Evolutionary conservation across 2,797 vertebrate species (phyloP).

Genomic region (Eulemur albifrons): DNA sequence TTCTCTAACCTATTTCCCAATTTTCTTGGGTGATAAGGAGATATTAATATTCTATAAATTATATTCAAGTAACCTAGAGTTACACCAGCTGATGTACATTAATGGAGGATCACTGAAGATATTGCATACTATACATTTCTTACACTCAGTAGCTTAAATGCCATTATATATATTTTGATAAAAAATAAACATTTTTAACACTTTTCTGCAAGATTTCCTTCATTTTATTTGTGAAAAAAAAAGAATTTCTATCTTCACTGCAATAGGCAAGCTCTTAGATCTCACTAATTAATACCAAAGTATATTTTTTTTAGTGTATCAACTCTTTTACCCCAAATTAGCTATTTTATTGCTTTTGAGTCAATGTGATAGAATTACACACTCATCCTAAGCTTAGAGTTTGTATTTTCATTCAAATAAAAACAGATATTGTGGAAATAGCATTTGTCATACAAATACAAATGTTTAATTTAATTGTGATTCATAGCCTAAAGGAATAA

Average conservation of each 20-base stretch:
- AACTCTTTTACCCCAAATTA: not conserved
- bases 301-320: not conserved
- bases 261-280: not conserved
- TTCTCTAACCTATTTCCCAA: not conserved
- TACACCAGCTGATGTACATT: not conserved
- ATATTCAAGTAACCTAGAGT: not conserved
- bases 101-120: not conserved
- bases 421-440: not conserved
- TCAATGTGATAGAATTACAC: not conserved
- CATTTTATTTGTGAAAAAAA: not conserved
- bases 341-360: not conserved
- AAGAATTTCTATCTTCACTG: not conserved
- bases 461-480: not conserved
- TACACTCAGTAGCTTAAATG: not conserved
- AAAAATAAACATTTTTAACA: not conserved
- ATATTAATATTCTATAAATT: not conserved
- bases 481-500: constrained; percentile 14
- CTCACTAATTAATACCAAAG: not conserved
- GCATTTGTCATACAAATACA: not conserved
- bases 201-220: not conserved
- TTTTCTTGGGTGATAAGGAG: not conserved
- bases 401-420: not conserved
- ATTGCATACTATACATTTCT: not conserved
- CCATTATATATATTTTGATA: not conserved
- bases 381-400: not conserved